Conservation (phyloP, 1,140 invertebrate genomes). For the Acromyrmex heyeri region DNA sequence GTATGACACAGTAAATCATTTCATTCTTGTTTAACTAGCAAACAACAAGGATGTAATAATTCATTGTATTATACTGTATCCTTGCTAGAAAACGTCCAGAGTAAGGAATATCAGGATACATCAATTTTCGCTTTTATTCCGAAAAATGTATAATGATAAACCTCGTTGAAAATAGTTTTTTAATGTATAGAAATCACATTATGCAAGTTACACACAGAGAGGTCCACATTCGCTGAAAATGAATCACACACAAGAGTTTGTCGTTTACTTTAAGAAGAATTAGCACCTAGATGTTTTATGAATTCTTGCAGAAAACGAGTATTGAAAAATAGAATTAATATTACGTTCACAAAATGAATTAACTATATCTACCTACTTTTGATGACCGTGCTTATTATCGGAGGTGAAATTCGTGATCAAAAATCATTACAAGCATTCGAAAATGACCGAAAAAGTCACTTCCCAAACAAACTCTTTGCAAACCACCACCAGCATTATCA, state of each 20-base stretch:
- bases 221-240: not conserved
- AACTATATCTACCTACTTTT: constrained; percentile 18
- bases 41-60: no score
- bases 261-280: constrained; percentile 4
- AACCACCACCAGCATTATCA: constrained; percentile 67
- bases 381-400: constrained; percentile 72
- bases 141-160: not conserved
- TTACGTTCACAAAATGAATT: not conserved
- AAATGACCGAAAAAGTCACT: not conserved
- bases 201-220: constrained; percentile 8
- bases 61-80: no score
- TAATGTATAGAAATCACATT: constrained; percentile 18
- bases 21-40: no score
- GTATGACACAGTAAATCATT: no score
- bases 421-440: not conserved
- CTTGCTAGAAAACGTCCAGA: not conserved
- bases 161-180: not conserved
- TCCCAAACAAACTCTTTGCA: not conserved
- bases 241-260: not conserved
- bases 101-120: constrained; percentile 35
- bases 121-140: constrained; percentile 30
- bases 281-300: not conserved
- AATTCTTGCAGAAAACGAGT: not conserved
- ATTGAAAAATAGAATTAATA: not conserved
- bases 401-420: constrained; percentile 66